Conservation (phyloP, 2,113 vertebrate species). For the Sisor rabdophorus region DNA sequence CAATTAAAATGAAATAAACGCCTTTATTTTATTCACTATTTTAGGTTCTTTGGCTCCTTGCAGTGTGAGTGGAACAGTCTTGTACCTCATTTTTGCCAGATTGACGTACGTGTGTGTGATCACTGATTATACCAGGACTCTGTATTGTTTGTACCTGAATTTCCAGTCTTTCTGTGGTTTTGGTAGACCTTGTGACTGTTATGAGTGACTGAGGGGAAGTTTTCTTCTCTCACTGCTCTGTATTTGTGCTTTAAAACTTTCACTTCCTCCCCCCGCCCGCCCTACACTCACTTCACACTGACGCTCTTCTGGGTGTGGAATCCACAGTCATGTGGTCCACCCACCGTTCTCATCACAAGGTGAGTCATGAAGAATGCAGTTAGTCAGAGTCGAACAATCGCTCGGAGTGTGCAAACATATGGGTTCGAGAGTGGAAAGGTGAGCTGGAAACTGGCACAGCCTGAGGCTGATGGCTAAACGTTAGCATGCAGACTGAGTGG, state of each 20-base stretch:
- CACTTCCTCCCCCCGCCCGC: slow-evolving; percentile 49
- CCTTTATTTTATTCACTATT: no score
- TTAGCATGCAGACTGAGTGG: slow-evolving; percentile 9
- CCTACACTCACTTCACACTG: no score
- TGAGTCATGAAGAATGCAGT: slow-evolving; percentile 65
- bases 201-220: slow-evolving; percentile 20
- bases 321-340: slow-evolving; percentile 56
- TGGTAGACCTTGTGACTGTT: slow-evolving; percentile 24
- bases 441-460: slow-evolving; percentile 18
- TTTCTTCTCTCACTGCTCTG: slow-evolving; percentile 32
- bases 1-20: no score
- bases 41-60: no score
- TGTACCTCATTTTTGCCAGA: no score
- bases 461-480: background rate
- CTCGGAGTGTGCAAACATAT: slow-evolving; percentile 36
- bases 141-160: background rate
- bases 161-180: slow-evolving; percentile 5
- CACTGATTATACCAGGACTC: background rate
- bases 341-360: slow-evolving; percentile 53
- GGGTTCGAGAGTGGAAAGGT: slow-evolving; percentile 3
- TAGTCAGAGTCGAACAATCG: slow-evolving; percentile 54
- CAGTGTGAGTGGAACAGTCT: no score
- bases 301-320: slow-evolving; percentile 37
- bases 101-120: background rate
- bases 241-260: slow-evolving; percentile 44